phyloP scores from a whole-genome alignment of 2,797 vertebrate genomes.

The Rhynchotus rufescens region DNA sequence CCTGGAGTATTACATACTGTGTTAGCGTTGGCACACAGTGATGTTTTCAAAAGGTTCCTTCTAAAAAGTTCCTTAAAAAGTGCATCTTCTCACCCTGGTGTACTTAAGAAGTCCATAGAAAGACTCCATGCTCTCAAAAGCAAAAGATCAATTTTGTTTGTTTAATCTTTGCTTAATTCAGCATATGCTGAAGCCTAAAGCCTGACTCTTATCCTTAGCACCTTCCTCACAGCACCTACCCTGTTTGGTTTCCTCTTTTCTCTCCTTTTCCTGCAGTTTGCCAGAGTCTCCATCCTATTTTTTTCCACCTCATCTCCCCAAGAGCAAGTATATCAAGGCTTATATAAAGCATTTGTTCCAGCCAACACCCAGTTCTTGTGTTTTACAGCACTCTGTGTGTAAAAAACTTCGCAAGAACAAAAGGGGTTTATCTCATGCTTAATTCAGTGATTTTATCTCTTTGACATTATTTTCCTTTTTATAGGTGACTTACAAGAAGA shows the following conservation, averaged over 20 bases:
- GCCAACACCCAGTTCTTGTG: not conserved
- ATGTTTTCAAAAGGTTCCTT: not conserved
- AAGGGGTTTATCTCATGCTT: not conserved
- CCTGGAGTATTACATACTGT: not conserved
- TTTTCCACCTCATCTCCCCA: fast-evolving
- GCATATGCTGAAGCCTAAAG: not conserved
- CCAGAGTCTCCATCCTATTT: not conserved
- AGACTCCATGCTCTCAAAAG: not conserved
- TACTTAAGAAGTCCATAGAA: not conserved
- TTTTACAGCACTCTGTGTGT: fast-evolving
- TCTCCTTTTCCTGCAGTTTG: not conserved
- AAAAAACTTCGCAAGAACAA: not conserved
- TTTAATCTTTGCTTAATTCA: not conserved
- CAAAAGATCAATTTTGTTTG: not conserved
- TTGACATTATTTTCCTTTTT: not conserved
- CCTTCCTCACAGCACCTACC: not conserved
- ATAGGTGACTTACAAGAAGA: not conserved
- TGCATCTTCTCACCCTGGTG: not conserved
- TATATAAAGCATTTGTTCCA: not conserved
- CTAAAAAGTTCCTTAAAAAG: not conserved
- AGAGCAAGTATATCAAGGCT: not conserved
- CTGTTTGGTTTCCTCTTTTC: not conserved
- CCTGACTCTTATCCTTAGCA: not conserved
- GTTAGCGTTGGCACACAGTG: fast-evolving
- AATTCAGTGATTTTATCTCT: not conserved